These are phyloP conservation scores for Corvus moneduloides DNA, from an alignment of 2,113 vertebrate genomes.

Conservation along the genomic window DNA sequence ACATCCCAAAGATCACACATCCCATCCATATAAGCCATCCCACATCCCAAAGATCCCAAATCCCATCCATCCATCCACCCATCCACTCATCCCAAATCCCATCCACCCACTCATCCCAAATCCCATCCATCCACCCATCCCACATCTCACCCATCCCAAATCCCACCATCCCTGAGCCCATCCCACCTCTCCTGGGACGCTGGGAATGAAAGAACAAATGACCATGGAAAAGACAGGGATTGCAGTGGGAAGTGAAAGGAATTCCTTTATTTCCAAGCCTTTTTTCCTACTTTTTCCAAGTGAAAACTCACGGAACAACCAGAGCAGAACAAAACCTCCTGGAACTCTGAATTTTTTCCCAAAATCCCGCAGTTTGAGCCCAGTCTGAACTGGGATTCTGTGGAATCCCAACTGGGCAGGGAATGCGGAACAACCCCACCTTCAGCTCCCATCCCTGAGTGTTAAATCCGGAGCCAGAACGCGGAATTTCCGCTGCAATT, in stretches of 20 bases:
- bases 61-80: too few species aligned
- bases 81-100: too few species aligned
- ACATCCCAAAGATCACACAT: not conserved
- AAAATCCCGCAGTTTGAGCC: accelerated
- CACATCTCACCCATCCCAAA: not conserved
- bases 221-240: accelerated
- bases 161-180: not conserved
- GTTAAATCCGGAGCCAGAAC: accelerated
- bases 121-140: too few species aligned
- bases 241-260: accelerated
- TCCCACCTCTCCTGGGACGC: not conserved
- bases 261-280: not conserved
- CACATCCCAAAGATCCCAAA: too few species aligned
- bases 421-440: not conserved
- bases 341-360: accelerated
- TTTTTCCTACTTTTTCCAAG: not conserved
- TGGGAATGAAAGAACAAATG: accelerated
- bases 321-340: not conserved
- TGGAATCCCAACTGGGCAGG: accelerated
- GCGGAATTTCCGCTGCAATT: accelerated
- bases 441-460: not conserved
- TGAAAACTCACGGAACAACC: accelerated
- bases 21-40: not conserved
- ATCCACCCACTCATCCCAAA: too few species aligned
- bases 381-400: too few species aligned